These are phyloP conservation scores for Macroteleia sp. DNA, from an alignment of 2,888 invertebrate species.

Conservation along the genomic window DNA sequence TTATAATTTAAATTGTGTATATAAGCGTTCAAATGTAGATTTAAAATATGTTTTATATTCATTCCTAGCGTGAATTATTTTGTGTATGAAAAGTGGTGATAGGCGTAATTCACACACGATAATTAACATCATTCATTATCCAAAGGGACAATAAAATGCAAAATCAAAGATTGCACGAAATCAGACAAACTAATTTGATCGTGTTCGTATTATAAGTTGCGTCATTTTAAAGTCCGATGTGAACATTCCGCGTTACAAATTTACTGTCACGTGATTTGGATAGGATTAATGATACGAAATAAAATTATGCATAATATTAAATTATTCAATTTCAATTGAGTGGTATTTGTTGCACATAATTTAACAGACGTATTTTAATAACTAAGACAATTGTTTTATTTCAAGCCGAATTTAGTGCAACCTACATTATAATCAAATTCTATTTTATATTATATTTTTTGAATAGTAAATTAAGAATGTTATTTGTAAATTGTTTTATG, in stretches of 20 bases:
- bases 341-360: too few species aligned
- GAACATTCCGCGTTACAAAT: not conserved
- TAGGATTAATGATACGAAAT: too few species aligned
- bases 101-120: constrained; percentile 3
- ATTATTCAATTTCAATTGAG: too few species aligned
- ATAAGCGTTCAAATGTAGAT: constrained; percentile 11
- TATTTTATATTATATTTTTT: constrained; percentile 17
- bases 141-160: constrained; percentile 40
- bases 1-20: constrained; percentile 39
- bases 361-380: too few species aligned
- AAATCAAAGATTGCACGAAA: constrained; percentile 20
- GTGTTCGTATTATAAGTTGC: not conserved
- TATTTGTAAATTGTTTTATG: too few species aligned
- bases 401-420: too few species aligned
- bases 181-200: constrained; percentile 5
- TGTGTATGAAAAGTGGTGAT: constrained; percentile 9
- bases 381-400: too few species aligned
- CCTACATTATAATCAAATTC: not conserved
- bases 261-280: not conserved
- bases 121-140: constrained; percentile 21
- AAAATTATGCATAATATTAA: too few species aligned
- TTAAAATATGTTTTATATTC: constrained; percentile 18
- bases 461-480: not conserved
- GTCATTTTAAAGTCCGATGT: constrained; percentile 1
- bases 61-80: constrained; percentile 12